A percentile compares a stretch with the other conserved stretches of the same genome.
Conservation (phyloP, 2,888 invertebrate genomes). For the Caenorhabditis doughertyi region DNA sequence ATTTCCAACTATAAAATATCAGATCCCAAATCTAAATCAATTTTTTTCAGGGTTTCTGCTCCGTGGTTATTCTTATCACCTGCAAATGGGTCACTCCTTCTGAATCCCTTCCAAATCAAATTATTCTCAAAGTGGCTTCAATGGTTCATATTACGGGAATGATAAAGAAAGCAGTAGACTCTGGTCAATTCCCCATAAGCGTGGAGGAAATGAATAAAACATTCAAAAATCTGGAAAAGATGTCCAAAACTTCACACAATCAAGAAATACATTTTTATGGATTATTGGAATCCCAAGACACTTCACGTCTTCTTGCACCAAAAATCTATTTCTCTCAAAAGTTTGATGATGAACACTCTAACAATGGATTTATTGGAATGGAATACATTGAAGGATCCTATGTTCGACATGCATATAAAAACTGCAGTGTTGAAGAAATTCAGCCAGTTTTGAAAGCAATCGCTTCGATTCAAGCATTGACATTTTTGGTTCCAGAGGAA, state of each 20-base stretch:
- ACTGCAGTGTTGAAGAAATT: constrained; percentile 1
- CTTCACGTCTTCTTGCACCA: background rate
- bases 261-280: constrained; percentile 33
- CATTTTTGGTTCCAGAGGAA: constrained; percentile 12
- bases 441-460: constrained; percentile 30
- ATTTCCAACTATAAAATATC: background rate
- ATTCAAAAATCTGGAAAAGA: no score
- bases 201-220: background rate
- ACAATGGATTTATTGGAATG: constrained; percentile 50
- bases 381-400: constrained; percentile 10
- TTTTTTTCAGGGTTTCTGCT: constrained; percentile 44
- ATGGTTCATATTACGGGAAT: background rate
- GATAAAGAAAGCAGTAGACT: constrained; percentile 2
- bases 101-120: constrained; percentile 4
- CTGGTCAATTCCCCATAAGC: background rate
- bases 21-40: background rate
- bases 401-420: constrained; percentile 28
- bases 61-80: constrained; percentile 26
- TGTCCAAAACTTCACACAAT: constrained; percentile 21
- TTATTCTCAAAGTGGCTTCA: constrained; percentile 32
- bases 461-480: constrained; percentile 29
- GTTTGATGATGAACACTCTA: constrained; percentile 1
- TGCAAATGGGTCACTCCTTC: constrained; percentile 12
- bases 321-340: constrained; percentile 27
- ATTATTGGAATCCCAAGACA: background rate